Evolutionary conservation across 2,113 vertebrate species (phyloP).

Genomic region (Physeter macrocephalus): DNA sequence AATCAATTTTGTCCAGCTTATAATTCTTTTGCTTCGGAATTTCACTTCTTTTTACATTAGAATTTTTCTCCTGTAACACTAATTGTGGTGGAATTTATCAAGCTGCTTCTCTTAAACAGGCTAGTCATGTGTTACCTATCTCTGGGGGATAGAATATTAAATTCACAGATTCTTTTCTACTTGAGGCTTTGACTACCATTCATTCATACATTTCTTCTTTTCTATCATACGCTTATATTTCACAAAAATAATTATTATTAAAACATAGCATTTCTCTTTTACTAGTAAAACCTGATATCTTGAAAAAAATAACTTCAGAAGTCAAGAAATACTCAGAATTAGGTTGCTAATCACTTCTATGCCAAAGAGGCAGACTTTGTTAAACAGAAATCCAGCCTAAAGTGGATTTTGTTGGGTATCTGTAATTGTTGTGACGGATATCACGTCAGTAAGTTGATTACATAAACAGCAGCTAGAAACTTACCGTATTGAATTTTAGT

Average conservation of each 20-base stretch:
- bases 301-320: constrained; percentile 24
- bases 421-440: not conserved
- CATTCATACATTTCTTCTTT: constrained; percentile 10
- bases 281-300: not conserved
- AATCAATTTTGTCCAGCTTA: not conserved
- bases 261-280: not conserved
- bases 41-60: not conserved
- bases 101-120: not conserved
- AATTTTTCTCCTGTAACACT: not conserved
- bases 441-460: not conserved
- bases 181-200: not conserved
- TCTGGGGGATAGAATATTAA: not conserved
- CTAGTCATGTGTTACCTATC: not conserved
- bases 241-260: not conserved
- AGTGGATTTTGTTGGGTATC: not conserved
- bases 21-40: constrained; percentile 5
- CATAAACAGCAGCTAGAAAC: not conserved
- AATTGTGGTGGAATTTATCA: not conserved
- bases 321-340: not conserved
- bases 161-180: constrained; percentile 1
- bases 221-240: constrained; percentile 10
- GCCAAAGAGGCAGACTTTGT: not conserved
- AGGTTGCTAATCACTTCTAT: not conserved
- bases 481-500: not conserved
- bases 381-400: not conserved